Evolutionary conservation across 2,888 invertebrate genomes (phyloP), one percentile per base, ranked within the genome.

Genomic region (Andrena chrysosceles): DNA sequence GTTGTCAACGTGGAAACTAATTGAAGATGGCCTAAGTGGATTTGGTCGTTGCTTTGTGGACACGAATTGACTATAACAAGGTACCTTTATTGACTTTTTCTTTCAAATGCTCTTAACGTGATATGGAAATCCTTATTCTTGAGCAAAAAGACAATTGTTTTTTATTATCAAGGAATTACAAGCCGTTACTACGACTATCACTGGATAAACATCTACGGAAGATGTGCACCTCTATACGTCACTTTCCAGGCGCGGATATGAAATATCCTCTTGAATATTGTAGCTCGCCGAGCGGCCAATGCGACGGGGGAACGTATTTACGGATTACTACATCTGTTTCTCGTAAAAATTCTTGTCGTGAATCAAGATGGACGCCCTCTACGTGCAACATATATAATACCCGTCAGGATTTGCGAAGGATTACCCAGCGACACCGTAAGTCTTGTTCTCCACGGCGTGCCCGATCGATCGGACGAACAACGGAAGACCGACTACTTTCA

Each of bases 311-410:
- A 35, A 63, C 77, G 73, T 80, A 81, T 72, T 77, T 77, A 68
- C 77, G 74, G 81, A 83, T 83, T 81, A 81, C 81, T 66, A 74
- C 77, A 81, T 73, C 71, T 78, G 82, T 74, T 84, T 75, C 79
- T 62, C 76, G 63, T 70, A 85, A 84, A 82, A 83, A 83, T 82
- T 79, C 76, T 54, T 60, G 62, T 49, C 75, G 64, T 64, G 77
- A 85, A 85, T 86, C 66, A 69, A 76, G 76, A 86, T 56, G n/a
- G 77, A 85, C 81, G 75, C 70, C 67, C 60, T 56, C 49, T 86
- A 86, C 83, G 83, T 83, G 85, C 29, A 75, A 77, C 75, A 79
- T 75, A 75, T 69, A 81, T 80, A 77, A 82, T 74, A 70, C 67
- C 54, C 68, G 59, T 64, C 49, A 67, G 80, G 85, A 86, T 86